Conservation (phyloP, 2,888 invertebrate genomes). For the Phyto melanocephala region DNA sequence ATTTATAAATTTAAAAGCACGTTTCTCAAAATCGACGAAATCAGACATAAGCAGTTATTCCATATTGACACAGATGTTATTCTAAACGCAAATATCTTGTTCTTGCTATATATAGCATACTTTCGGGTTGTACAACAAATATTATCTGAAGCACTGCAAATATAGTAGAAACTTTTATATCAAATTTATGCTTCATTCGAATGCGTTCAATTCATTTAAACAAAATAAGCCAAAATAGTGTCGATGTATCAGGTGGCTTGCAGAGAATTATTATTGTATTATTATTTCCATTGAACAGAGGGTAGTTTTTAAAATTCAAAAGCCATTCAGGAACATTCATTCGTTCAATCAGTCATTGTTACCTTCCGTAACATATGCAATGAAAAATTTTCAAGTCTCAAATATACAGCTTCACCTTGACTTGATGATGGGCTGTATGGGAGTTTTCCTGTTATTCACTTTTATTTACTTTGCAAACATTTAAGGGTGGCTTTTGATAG, state of each 20-base stretch:
- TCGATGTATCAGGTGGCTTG: neutral
- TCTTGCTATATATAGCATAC: no score
- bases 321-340: neutral
- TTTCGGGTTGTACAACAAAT: neutral
- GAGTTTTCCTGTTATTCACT: neutral
- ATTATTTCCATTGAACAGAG: slow-evolving; percentile 10
- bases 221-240: slow-evolving; percentile 14
- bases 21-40: no score
- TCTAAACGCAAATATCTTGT: no score
- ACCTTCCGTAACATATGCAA: slow-evolving; percentile 53
- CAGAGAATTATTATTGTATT: slow-evolving; percentile 23
- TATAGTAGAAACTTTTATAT: slow-evolving; percentile 45
- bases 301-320: slow-evolving; percentile 32
- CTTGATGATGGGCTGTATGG: slow-evolving; percentile 12
- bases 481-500: slow-evolving; percentile 51
- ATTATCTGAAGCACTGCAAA: neutral
- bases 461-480: neutral
- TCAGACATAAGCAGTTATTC: no score
- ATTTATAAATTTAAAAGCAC: no score
- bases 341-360: neutral
- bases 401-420: slow-evolving; percentile 52
- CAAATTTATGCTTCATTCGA: slow-evolving; percentile 64
- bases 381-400: neutral
- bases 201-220: slow-evolving; percentile 67
- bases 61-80: no score